Base-by-base conservation (phyloP, 1,140 invertebrate genomes). In the Neuroterus valhalla region DNA sequence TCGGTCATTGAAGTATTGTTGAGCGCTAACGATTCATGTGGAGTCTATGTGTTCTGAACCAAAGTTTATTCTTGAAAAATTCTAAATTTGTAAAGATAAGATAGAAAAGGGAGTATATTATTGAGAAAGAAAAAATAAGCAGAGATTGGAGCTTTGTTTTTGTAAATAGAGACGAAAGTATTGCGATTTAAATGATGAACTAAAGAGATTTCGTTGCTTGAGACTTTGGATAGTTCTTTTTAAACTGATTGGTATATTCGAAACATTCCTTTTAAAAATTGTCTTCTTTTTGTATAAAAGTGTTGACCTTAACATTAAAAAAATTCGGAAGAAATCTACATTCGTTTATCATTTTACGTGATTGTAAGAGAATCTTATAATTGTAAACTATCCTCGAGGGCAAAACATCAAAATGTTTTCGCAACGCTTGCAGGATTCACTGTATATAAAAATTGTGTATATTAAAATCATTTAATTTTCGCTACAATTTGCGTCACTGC, bases 31-130 rank as follows among this genome's bases (percentile, higher is more conserved):
- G 55, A 62, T 62, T 62, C 21, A 26, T 62, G 55, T 62, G 31
- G 31, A 62, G 55, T 38, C 31, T 38, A 38, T 8, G 31, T 62
- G 23, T 62, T 62, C 23, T 62, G 55, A 62, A 62, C 55, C 55
- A 62, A 62, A 62, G 55, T 62, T 62, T 62, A 62, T 62, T 62
- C 55, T n/a, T 62, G 55, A 62, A 15, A 62, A 62, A 62, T 62
- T 62, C 23, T 62, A 62, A 62, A 62, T 62, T 62, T 62, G 11
- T 62, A 62, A 31, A 31, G 12, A 31, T 62, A 62, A 62, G 23
- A 62, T 8, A 48, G 46, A 48, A n/a, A 48, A 48, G 17, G 46
- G 15, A 48, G 46, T 17, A 3, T 48, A 48, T 48, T 48, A 48
- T 48, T 48, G 17, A 19, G 31, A 38, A 8, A n/a, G n/a, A 38